phyloP scores from a whole-genome alignment of 2,113 vertebrate genomes.

The Paradoxurus hermaphroditus region DNA sequence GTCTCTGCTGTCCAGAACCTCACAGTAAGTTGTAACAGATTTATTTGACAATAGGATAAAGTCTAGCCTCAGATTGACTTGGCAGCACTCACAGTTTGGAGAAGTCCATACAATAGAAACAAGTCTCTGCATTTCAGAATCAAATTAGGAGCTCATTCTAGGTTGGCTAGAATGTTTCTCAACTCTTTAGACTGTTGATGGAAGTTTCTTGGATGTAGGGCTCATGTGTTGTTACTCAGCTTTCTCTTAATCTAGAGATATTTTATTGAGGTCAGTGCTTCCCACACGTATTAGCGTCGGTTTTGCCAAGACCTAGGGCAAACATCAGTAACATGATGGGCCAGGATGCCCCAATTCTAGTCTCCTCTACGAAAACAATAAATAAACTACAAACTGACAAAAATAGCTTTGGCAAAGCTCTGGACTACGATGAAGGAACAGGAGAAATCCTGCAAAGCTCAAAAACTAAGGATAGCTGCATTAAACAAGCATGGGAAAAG shows the following conservation, averaged over 20 bases:
- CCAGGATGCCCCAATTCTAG: background rate
- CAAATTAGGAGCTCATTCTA: background rate
- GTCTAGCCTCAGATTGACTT: background rate
- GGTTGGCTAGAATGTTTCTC: background rate
- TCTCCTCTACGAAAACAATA: background rate
- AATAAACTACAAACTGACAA: background rate
- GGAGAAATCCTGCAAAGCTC: background rate
- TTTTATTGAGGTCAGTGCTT: background rate
- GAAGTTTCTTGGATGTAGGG: background rate
- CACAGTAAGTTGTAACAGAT: background rate
- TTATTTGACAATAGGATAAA: background rate
- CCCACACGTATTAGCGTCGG: background rate
- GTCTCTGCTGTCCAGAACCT: background rate
- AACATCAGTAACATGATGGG: background rate
- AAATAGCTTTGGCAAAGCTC: background rate
- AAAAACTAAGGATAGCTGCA: background rate
- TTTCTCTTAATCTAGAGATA: background rate
- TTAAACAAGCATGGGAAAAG: background rate
- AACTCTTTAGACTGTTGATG: background rate
- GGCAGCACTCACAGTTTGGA: background rate
- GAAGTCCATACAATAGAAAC: background rate
- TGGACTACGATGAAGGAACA: background rate
- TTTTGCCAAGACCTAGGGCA: background rate
- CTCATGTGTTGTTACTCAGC: background rate
- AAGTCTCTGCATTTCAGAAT: background rate